Evolutionary conservation across 2,113 vertebrate species (phyloP), one percentile per base, ranked within the genome.

Genomic region (Siniperca knerii): DNA sequence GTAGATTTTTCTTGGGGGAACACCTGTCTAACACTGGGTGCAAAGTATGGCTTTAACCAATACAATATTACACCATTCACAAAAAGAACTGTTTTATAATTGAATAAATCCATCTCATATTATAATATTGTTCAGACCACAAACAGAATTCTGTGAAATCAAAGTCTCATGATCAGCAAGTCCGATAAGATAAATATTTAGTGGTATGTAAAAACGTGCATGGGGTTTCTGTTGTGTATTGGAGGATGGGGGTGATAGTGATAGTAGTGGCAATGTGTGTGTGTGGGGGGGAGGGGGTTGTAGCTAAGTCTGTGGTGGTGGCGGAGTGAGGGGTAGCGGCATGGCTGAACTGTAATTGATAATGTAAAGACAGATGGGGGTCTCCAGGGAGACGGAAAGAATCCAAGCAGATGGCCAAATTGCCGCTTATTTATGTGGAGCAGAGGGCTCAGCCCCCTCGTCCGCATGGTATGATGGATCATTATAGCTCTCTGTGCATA

Each of bases 361-460:
- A 98, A 98, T 96, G 93, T 96, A 95, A 97, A 97, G 97, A 97
- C 98, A 99, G 98, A 98, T 98, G 97, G 97, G 96, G 95, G 94
- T 97, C 97, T 97, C 97, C 92, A 93, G 97, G 97, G 96, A 98
- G 94, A 95, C 94, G 81, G 92, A 94, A 96, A 96, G 97, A 99
- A 98, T 97, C 97, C 96, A 95, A 99, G 96, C 98, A 99, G 98
- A 99, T 99, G 98, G 98, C 95, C 97, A 97, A 96, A 97, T 96
- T 97, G 96, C 96, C 90, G 95, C 96, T 98, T 97, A 97, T 99
- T 98, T 99, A 98, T 98, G 97, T 97, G 97, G 95, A 96, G 96
- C 96, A 94, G 95, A 95, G 92, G 96, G 96, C 96, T 82, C 82
- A 54, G 78, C 86, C 93, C 88, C 77, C 86, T 89, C 61, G 50